These are phyloP conservation scores for Trissonchulus latispiculum DNA, from an alignment of 2,888 invertebrate genomes.

Conservation along the genomic window DNA sequence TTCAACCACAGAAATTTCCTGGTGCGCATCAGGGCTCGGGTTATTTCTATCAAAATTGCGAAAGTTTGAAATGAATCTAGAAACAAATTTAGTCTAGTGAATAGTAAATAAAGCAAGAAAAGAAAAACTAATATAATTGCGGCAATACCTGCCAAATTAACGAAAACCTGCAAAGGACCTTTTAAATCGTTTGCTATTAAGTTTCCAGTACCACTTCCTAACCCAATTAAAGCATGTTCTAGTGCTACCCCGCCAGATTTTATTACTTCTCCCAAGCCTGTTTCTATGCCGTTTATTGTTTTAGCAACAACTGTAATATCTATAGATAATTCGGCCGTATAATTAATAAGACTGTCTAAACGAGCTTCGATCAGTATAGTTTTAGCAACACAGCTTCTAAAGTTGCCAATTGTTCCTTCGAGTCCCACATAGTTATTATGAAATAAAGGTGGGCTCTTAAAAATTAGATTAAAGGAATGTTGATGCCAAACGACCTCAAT, in stretches of 20 bases:
- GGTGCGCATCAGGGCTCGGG: too few relatives aligned
- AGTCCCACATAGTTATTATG: background rate
- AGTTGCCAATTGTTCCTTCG: background rate
- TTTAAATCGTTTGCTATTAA: background rate
- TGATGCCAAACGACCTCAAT: background rate
- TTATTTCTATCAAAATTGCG: background rate
- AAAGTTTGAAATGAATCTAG: too few relatives aligned
- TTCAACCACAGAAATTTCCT: too few relatives aligned
- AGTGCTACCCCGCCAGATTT: background rate
- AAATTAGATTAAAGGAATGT: background rate
- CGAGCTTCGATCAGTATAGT: background rate
- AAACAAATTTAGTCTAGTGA: too few relatives aligned
- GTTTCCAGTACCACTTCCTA: background rate
- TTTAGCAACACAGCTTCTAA: background rate
- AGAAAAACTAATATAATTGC: background rate
- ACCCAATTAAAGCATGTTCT: background rate
- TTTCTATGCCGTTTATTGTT: background rate
- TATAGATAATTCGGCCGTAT: background rate
- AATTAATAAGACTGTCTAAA: background rate
- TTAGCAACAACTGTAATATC: background rate
- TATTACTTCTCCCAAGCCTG: background rate
- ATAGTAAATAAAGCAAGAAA: too few relatives aligned
- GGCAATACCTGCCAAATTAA: background rate
- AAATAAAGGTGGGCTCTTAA: background rate
- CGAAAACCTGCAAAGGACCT: background rate